Conservation (phyloP, 2,888 invertebrate genomes). For the Erebia epiphron region DNA sequence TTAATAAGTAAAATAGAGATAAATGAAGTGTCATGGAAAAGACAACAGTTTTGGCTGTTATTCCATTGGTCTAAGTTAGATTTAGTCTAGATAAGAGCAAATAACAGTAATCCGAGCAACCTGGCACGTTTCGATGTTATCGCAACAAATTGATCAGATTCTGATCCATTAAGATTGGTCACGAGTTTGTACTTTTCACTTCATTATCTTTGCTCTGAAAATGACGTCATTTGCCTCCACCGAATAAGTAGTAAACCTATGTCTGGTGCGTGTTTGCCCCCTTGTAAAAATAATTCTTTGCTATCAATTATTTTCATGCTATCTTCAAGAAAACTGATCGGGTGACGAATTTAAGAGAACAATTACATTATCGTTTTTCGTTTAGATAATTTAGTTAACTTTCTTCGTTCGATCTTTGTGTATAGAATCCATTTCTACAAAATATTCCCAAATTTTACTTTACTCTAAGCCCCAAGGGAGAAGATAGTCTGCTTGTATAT, state of each 20-base stretch:
- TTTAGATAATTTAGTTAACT: not conserved
- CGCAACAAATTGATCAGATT: constrained; percentile 44
- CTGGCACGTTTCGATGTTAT: constrained; percentile 34
- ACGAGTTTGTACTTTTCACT: constrained; percentile 35
- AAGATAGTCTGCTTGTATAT: no score
- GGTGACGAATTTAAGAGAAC: not conserved
- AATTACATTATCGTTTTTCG: not conserved
- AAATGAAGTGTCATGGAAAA: no score
- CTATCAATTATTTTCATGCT: no score
- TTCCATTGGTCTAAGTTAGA: constrained; percentile 12
- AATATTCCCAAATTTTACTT: no score
- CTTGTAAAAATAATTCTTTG: constrained; percentile 11
- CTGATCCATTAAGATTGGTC: constrained; percentile 39
- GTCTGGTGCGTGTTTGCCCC: no score
- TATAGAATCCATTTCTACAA: no score
- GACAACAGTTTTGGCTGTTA: not conserved
- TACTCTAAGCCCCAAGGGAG: no score
- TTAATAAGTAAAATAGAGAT: no score
- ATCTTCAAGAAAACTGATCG: not conserved
- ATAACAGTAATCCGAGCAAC: constrained; percentile 24
- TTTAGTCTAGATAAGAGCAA: constrained; percentile 15
- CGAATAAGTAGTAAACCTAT: no score
- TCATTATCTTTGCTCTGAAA: constrained; percentile 30
- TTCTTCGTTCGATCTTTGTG: no score
- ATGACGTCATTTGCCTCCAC: constrained; percentile 29